A percentile compares a stretch with the other conserved stretches of the same genome.
Conservation (phyloP, 2,113 vertebrate species). For the Prietella phreatophila region DNA sequence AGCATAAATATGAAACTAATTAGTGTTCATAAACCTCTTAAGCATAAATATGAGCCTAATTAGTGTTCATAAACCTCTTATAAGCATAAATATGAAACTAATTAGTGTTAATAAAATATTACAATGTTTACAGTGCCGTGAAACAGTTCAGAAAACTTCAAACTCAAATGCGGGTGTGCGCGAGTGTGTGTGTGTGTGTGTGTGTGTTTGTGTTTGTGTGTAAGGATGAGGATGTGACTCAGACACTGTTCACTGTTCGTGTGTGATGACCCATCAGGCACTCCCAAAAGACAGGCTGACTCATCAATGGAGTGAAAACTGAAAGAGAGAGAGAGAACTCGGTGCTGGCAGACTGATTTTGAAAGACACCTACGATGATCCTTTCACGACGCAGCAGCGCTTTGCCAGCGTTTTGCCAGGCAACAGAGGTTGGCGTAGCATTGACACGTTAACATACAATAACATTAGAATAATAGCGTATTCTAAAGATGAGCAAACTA, state of each 20-base stretch:
- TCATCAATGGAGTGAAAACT: background rate
- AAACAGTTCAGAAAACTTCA: no score
- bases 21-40: background rate
- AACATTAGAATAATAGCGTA: background rate
- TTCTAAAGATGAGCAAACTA: background rate
- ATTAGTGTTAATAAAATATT: no score
- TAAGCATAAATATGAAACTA: background rate
- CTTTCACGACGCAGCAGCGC: background rate
- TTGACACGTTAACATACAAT: background rate
- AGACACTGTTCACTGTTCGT: background rate
- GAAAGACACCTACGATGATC: background rate
- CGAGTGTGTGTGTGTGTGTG: background rate
- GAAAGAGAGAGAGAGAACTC: background rate
- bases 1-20: background rate
- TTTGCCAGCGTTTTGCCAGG: no score
- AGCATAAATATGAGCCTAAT: background rate
- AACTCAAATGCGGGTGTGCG: no score
- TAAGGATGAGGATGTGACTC: background rate
- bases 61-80: background rate
- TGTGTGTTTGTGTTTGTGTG: slow-evolving; percentile 5
- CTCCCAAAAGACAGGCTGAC: background rate
- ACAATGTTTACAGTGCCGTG: no score
- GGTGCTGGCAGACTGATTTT: background rate
- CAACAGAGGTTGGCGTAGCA: background rate
- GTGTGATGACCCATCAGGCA: background rate